Evolutionary conservation across 2,888 invertebrate species (phyloP).

Genomic region (Calameuta pallipes): DNA sequence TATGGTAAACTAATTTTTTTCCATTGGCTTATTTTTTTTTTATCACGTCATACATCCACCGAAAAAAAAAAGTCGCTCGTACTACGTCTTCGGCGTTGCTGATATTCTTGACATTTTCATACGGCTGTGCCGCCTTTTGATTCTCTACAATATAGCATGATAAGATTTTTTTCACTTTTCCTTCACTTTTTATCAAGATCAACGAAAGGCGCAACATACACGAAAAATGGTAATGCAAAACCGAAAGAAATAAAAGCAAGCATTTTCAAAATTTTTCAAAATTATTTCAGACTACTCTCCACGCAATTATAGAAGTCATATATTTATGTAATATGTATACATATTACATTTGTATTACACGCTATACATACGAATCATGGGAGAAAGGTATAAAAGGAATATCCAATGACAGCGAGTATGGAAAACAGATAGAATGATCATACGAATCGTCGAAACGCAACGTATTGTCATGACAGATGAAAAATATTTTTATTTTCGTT

Average conservation of each 20-base stretch:
- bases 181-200: background rate
- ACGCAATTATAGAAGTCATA: background rate
- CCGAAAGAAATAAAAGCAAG: background rate
- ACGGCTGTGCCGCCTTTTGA: background rate
- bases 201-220: background rate
- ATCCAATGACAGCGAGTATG: no score
- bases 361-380: background rate
- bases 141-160: background rate
- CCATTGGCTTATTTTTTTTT: background rate
- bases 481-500: background rate
- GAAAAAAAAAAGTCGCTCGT: background rate
- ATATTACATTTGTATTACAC: background rate
- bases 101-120: background rate
- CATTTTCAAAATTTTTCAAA: background rate
- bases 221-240: background rate
- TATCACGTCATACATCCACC: background rate
- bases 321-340: background rate
- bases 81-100: background rate
- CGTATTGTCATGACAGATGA: background rate
- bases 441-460: background rate
- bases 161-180: background rate
- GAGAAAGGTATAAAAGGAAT: no score
- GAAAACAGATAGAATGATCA: background rate
- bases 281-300: background rate
- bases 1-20: background rate